These are phyloP conservation scores for Muschampia plurimacula DNA, from an alignment of 2,888 invertebrate genomes.

Conservation along the genomic window DNA sequence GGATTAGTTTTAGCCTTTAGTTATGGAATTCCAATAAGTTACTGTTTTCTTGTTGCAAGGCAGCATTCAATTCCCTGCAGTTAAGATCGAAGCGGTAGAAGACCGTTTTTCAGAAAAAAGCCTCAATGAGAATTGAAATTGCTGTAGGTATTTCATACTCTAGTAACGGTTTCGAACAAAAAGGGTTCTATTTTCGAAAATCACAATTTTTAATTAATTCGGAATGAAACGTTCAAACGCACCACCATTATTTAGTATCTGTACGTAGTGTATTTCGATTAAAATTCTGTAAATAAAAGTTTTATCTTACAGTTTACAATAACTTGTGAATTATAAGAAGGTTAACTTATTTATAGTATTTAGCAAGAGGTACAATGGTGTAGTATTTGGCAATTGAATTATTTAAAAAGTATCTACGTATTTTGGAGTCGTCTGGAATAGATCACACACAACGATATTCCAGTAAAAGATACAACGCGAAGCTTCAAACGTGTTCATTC, in stretches of 20 bases:
- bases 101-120: no score
- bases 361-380: constrained; percentile 50
- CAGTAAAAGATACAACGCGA: background rate
- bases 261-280: background rate
- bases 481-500: constrained; percentile 10
- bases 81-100: no score
- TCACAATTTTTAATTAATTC: constrained; percentile 9
- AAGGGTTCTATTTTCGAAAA: background rate
- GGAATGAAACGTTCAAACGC: background rate
- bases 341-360: constrained; percentile 31
- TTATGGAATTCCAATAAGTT: no score
- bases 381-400: constrained; percentile 49
- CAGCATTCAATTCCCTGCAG: no score
- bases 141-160: no score
- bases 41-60: no score
- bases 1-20: no score
- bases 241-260: background rate
- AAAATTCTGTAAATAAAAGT: constrained; percentile 12
- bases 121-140: no score
- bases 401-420: constrained; percentile 7
- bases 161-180: no score
- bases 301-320: constrained; percentile 16
- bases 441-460: background rate
- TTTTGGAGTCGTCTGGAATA: background rate
- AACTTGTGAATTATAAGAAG: constrained; percentile 14